Base-by-base conservation (phyloP, 2,113 vertebrate species). In the Vidua chalybeata region DNA sequence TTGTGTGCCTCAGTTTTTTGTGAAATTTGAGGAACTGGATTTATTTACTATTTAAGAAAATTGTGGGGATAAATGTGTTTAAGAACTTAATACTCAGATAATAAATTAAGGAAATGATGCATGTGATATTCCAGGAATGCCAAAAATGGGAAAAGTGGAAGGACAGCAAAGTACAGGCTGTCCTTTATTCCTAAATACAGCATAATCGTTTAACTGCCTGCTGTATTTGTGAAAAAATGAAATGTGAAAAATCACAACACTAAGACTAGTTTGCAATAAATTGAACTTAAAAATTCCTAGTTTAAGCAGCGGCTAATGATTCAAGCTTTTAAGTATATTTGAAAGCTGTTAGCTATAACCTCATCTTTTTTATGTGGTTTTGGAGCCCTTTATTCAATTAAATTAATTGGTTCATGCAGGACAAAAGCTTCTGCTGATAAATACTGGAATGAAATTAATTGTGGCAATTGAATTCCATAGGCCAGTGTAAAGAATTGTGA, bases 351-450 rank as follows among this genome's bases (percentile, higher is more conserved):
- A 95, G 39, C 69, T 92, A 75, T 82, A 94, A 88, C 74, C 72
- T 94, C 71, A 35, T 80, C 84, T 96, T 96, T 75, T 75, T 22
- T 93, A 68, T 96, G 92, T 91, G 75, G 83, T 93, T 96, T 96
- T 90, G 78, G 74, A 96, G 84, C 64, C 91, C 49, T 94, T 69
- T 90, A 49, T 96, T 92, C 88, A 93, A 97, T 96, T 97, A 97
- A 97, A 96, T 96, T 94, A 96, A 96, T 89, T 93, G 90, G 46
- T 93, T 96, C 69, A 96, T 94, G 89, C 73, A 91, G 87, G 88
- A 75, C 88, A 97, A 94, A 90, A 90, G 39, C 59, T 73, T 82
- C 78, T 95, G 71, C 90, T 96, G 93, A 95, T 97, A 97, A 97
- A 97, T 81, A 95, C 85, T 35, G 63, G 52, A 48, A 66, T 72